These are phyloP conservation scores for Tenthredo amoena DNA, from an alignment of 2,888 invertebrate genomes.

Conservation along the genomic window DNA sequence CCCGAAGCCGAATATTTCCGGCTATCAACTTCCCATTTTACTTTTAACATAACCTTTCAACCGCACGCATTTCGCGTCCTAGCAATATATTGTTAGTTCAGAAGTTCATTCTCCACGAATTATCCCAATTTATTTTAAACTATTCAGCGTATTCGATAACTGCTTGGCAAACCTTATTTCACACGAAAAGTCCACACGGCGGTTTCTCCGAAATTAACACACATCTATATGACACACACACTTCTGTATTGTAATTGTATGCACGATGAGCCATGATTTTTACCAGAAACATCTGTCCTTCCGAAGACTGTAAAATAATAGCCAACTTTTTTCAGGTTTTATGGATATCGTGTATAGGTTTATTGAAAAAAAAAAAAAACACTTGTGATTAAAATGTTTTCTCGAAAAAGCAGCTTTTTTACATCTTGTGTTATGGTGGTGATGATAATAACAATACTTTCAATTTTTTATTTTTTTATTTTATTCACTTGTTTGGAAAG, in stretches of 20 bases:
- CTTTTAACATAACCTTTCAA: background rate
- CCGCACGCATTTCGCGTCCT: background rate
- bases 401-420: background rate
- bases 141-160: background rate
- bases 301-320: background rate
- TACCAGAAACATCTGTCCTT: background rate
- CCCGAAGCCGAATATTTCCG: background rate
- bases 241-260: background rate
- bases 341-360: background rate
- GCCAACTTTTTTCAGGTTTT: background rate
- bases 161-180: background rate
- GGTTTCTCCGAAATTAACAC: background rate
- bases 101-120: background rate
- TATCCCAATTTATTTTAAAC: background rate
- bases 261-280: background rate
- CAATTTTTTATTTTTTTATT: background rate
- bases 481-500: slow-evolving; percentile 26
- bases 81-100: background rate
- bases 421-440: background rate
- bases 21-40: background rate
- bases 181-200: background rate
- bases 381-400: background rate
- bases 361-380: background rate
- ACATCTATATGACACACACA: background rate
- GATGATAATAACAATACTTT: background rate